Percentiles rank a stretch among this genome's conserved stretches.
Evolutionary conservation across 2,113 vertebrate species (phyloP).

Genomic region (Butorides virescens): DNA sequence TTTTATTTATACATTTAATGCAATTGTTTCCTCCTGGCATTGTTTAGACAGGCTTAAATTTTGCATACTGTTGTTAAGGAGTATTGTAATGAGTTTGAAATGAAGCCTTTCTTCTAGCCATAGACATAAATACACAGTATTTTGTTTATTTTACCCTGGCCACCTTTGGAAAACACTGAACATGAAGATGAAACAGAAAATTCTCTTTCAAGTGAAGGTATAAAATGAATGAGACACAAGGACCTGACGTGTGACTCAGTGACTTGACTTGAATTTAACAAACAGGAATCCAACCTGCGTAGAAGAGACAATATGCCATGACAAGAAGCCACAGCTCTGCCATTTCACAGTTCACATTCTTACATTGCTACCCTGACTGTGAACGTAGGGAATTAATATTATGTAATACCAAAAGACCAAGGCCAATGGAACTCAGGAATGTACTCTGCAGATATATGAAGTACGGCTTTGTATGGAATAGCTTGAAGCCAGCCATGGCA

Average conservation of each 20-base stretch:
- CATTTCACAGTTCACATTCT: neutral
- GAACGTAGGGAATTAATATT: neutral
- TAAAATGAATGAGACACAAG: neutral
- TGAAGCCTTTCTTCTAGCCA: neutral
- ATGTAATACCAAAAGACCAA: neutral
- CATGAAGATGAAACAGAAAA: neutral
- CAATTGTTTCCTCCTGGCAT: neutral
- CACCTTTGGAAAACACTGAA: neutral
- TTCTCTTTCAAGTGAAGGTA: neutral
- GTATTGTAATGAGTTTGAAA: neutral
- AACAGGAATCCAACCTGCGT: neutral
- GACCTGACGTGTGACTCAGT: neutral
- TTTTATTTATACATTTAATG: neutral
- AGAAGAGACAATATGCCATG: neutral
- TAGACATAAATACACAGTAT: neutral
- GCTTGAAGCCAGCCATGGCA: neutral
- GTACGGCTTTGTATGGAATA: neutral
- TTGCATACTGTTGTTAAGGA: neutral
- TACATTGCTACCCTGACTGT: neutral
- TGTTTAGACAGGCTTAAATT: neutral
- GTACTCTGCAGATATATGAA: neutral
- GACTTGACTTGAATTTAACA: neutral
- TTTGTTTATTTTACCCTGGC: neutral
- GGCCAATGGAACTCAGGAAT: neutral
- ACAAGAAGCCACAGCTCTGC: neutral